Conservation (phyloP, 2,888 invertebrate species). For the Callimorpha dominula region DNA sequence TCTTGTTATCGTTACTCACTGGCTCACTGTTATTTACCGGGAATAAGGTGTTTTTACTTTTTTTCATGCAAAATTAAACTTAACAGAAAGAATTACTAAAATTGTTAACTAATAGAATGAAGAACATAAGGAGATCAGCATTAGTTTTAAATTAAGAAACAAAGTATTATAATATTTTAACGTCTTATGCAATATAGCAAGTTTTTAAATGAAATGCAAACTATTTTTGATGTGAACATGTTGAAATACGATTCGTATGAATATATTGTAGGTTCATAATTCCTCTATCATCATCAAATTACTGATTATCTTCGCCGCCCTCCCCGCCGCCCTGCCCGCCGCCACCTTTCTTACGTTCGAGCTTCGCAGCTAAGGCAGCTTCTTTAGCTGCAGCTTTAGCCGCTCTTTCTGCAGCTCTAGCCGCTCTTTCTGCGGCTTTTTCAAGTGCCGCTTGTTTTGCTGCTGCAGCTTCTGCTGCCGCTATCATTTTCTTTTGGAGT, state of each 20-base stretch:
- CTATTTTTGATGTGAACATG: not conserved
- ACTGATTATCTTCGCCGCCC: not conserved
- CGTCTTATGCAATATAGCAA: not conserved
- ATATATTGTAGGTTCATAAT: not conserved
- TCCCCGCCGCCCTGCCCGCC: not conserved
- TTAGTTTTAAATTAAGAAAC: not conserved
- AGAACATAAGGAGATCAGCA: not conserved
- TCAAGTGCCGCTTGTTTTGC: slow-evolving; percentile 25
- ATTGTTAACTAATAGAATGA: not conserved
- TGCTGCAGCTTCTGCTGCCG: slow-evolving; percentile 50
- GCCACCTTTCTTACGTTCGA: slow-evolving; percentile 16
- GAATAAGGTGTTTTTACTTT: too few species aligned
- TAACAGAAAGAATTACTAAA: too few species aligned
- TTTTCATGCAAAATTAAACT: too few species aligned
- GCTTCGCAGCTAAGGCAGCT: slow-evolving; percentile 45
- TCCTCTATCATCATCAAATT: too few species aligned
- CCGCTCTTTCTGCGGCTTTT: slow-evolving; percentile 27
- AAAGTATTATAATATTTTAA: not conserved
- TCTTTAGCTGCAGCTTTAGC: slow-evolving; percentile 15
- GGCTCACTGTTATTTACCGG: too few species aligned
- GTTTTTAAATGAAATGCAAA: not conserved
- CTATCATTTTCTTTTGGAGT: slow-evolving; percentile 68
- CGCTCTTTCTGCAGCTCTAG: slow-evolving; percentile 31
- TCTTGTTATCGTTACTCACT: too few species aligned
- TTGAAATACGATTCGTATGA: not conserved